phyloP scores from a whole-genome alignment of 2,113 vertebrate genomes.

The Phrynocephalus versicolor region DNA sequence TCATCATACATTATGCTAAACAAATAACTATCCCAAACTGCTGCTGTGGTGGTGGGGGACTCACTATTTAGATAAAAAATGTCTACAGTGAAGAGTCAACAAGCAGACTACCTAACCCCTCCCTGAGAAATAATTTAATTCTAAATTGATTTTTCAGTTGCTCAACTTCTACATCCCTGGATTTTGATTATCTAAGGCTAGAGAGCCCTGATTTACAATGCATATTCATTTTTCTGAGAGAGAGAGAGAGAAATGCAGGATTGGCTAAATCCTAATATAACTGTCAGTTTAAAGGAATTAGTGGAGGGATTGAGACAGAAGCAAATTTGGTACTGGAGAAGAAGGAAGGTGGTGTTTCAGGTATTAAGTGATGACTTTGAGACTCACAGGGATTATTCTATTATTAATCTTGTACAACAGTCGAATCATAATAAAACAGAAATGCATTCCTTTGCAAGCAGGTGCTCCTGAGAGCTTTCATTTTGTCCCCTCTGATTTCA shows the following conservation, averaged over 20 bases:
- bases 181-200: constrained; percentile 60
- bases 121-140: constrained; percentile 49
- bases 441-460: background rate
- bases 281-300: constrained; percentile 33
- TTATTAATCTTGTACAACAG: background rate
- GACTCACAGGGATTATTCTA: background rate
- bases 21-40: constrained; percentile 27
- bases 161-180: constrained; percentile 35
- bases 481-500: background rate
- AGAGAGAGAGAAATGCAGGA: constrained; percentile 5
- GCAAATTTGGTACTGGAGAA: background rate
- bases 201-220: constrained; percentile 46
- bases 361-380: background rate
- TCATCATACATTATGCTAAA: constrained; percentile 38
- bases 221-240: constrained; percentile 30
- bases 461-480: background rate
- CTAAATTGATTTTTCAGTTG: constrained; percentile 62
- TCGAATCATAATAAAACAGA: constrained; percentile 3
- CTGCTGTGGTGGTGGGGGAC: constrained; percentile 9
- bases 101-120: constrained; percentile 47
- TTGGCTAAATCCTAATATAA: constrained; percentile 25
- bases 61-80: constrained; percentile 51
- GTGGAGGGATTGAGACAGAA: background rate
- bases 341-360: background rate
- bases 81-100: constrained; percentile 52